Conservation (phyloP, 2,113 vertebrate genomes). For the Phoxinus phoxinus region DNA sequence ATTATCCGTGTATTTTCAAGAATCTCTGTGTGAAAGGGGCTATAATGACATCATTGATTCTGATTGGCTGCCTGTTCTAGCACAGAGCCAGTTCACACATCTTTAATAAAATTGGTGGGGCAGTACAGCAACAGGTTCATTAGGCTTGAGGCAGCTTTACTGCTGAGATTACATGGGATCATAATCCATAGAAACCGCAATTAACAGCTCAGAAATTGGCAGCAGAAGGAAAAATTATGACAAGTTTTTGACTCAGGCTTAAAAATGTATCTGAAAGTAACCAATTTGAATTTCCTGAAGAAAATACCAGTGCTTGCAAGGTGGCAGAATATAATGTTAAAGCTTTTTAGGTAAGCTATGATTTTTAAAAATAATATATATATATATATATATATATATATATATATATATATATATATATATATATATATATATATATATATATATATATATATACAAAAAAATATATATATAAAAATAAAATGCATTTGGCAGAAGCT, state of each 20-base stretch:
- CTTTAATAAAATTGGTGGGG: conserved; percentile 19
- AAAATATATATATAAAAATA: background rate
- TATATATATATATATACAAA: background rate
- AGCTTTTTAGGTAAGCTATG: background rate
- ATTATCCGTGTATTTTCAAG: too few relatives aligned
- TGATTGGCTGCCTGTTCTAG: conserved; percentile 54
- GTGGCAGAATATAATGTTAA: background rate
- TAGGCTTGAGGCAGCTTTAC: conserved; percentile 36
- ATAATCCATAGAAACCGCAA: conserved; percentile 24
- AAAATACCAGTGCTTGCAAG: background rate
- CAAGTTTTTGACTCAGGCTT: conserved; percentile 24
- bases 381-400: background rate
- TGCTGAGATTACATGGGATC: conserved; percentile 40
- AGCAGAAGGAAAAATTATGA: conserved; percentile 6
- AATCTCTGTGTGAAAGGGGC: too few relatives aligned
- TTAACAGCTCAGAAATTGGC: conserved; percentile 32
- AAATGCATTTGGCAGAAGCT: background rate
- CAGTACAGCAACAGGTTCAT: background rate
- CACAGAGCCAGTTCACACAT: background rate
- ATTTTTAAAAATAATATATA: background rate
- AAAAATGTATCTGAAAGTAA: background rate
- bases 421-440: background rate
- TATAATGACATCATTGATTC: conserved; percentile 63
- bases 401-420: background rate
- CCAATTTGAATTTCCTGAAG: background rate